These are phyloP conservation scores for Phalacrocorax aristotelis DNA, from an alignment of 2,113 vertebrate genomes.

Conservation along the genomic window DNA sequence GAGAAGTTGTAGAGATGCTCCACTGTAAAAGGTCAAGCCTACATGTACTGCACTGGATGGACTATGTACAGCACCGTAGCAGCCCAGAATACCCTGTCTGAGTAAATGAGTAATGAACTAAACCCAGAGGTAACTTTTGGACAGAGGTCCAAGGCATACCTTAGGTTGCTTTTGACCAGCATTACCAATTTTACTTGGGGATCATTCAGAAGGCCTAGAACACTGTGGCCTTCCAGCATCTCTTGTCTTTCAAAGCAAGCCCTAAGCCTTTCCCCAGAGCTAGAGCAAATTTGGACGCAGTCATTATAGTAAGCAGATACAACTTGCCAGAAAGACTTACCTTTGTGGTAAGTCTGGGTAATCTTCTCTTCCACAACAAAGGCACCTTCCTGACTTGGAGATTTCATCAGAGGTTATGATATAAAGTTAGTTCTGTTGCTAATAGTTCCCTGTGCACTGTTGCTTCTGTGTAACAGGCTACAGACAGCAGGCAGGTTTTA, in stretches of 20 bases:
- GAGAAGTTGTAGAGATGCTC: background rate
- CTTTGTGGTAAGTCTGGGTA: background rate
- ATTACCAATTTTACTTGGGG: background rate
- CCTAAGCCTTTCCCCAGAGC: background rate
- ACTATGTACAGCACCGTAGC: background rate
- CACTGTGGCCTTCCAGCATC: background rate
- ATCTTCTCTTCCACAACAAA: background rate
- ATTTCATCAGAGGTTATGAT: background rate
- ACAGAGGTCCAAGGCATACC: background rate
- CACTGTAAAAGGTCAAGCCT: background rate
- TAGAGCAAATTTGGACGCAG: background rate
- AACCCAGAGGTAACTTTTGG: background rate
- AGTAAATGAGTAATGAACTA: background rate
- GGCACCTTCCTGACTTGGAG: background rate
- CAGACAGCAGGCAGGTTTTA: background rate
- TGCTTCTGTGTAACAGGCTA: background rate
- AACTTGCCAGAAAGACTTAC: background rate
- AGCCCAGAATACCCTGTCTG: background rate
- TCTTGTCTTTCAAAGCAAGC: background rate
- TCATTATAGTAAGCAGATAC: background rate
- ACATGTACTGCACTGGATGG: background rate
- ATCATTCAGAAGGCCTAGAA: background rate
- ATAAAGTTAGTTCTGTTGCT: background rate
- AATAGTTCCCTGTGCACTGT: background rate
- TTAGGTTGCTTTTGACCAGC: background rate